Evolutionary conservation across 2,113 vertebrate genomes (phyloP).

Genomic region (Trachemys scripta): DNA sequence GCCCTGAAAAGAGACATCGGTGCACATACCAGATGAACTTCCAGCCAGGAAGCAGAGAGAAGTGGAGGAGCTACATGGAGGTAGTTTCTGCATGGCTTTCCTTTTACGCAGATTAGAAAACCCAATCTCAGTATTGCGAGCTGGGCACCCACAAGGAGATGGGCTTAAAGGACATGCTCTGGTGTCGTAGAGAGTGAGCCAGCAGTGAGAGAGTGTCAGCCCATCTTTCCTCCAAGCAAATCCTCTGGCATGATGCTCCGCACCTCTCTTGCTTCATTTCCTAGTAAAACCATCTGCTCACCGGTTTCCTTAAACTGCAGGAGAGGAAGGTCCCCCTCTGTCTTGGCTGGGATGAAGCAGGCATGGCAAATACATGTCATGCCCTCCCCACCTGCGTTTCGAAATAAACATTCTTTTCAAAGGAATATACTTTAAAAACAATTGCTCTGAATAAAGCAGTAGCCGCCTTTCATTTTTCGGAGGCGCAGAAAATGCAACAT

Average conservation of each 20-base stretch:
- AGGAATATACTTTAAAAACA: not conserved
- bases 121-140: not conserved
- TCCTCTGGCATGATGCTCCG: not conserved
- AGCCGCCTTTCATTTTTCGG: slow-evolving; percentile 41
- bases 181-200: not conserved
- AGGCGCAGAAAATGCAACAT: slow-evolving; percentile 53
- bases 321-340: not conserved
- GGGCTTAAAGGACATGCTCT: not conserved
- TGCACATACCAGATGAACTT: not conserved
- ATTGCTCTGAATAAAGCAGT: not conserved
- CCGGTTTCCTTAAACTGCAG: not conserved
- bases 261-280: not conserved
- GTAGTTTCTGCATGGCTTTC: not conserved
- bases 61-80: not conserved
- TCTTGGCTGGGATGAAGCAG: not conserved
- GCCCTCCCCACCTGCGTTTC: not conserved
- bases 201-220: not conserved
- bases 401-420: not conserved
- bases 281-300: not conserved
- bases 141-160: not conserved
- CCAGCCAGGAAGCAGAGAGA: not conserved
- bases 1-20: not conserved
- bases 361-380: not conserved
- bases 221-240: not conserved
- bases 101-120: not conserved